These are phyloP conservation scores for Athalia cordata DNA, from an alignment of 2,888 invertebrate genomes.

Conservation along the genomic window DNA sequence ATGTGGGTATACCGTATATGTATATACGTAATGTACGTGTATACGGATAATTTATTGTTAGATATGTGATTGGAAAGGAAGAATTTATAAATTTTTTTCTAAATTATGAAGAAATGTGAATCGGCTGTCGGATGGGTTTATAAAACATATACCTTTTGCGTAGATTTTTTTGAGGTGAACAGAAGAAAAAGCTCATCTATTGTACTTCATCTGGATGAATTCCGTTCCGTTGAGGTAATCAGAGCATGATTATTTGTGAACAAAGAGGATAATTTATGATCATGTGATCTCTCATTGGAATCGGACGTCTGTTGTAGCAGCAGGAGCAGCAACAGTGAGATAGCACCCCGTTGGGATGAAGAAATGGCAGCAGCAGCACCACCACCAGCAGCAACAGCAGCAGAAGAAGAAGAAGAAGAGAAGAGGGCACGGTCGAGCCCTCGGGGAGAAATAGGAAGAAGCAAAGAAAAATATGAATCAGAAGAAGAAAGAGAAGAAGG, in stretches of 20 bases:
- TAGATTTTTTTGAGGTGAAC: neutral
- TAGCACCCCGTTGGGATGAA: constrained; percentile 38
- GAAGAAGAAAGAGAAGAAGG: constrained; percentile 47
- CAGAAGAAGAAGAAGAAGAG: neutral
- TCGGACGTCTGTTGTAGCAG: constrained; percentile 1
- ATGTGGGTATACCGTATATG: no score
- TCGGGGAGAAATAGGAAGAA: constrained; percentile 8
- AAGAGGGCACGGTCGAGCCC: constrained; percentile 24
- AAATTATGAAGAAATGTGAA: no score
- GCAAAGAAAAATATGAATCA: neutral
- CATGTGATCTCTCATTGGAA: constrained; percentile 37
- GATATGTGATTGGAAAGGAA: neutral
- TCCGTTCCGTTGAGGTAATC: constrained; percentile 31
- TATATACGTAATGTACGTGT: neutral
- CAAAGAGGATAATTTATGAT: constrained; percentile 43
- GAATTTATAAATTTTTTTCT: no score
- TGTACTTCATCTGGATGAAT: constrained; percentile 13
- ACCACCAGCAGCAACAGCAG: no score
- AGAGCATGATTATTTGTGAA: constrained; percentile 43
- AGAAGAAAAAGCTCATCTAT: neutral
- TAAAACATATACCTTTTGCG: no score
- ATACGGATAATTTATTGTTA: neutral
- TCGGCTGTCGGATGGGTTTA: no score
- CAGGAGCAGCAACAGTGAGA: neutral
- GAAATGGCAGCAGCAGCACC: constrained; percentile 33